phyloP scores from a whole-genome alignment of 2,797 vertebrate genomes.

The Myotis daubentonii region DNA sequence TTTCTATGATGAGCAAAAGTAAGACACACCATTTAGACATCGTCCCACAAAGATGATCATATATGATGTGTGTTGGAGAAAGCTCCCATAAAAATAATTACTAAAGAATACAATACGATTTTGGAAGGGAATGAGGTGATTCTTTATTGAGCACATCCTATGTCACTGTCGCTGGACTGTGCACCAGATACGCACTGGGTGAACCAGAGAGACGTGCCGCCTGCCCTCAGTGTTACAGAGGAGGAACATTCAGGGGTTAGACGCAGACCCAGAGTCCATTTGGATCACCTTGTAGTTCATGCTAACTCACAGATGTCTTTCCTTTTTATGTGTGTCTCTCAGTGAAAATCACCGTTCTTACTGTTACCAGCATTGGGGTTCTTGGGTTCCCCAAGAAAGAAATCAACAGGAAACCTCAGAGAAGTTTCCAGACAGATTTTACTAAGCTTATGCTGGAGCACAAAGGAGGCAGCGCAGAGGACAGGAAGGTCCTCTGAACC shows the following conservation, averaged over 20 bases:
- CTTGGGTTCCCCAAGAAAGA: not conserved
- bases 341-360: not conserved
- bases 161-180: not conserved
- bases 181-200: not conserved
- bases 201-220: not conserved
- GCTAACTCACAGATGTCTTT: not conserved
- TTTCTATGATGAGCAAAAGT: not conserved
- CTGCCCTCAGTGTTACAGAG: not conserved
- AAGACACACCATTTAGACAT: not conserved
- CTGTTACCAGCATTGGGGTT: not conserved
- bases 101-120: not conserved
- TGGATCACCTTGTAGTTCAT: not conserved
- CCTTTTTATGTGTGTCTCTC: not conserved
- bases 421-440: not conserved
- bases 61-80: not conserved
- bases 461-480: not conserved
- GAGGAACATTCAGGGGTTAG: not conserved
- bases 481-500: not conserved
- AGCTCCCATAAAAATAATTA: not conserved
- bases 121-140: not conserved
- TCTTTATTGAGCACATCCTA: not conserved
- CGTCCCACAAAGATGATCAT: not conserved
- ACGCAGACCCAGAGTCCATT: not conserved
- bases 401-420: not conserved
- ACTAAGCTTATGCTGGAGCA: not conserved